Percentiles rank a stretch among this genome's conserved stretches.
phyloP scores from a whole-genome alignment of 2,113 vertebrate species.

The Cryptotis parvus region DNA sequence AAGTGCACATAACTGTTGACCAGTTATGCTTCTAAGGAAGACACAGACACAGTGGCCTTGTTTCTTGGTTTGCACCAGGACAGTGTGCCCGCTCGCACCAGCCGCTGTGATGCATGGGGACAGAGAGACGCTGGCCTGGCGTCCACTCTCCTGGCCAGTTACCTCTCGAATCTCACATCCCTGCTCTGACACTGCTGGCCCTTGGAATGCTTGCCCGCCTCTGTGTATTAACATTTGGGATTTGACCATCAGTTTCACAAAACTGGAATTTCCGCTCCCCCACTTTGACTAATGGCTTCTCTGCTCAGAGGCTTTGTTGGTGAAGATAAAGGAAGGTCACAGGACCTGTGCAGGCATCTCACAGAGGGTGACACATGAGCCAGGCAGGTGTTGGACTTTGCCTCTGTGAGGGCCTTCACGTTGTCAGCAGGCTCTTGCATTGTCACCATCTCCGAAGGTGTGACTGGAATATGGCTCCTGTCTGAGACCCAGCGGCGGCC shows the following conservation, averaged over 20 bases:
- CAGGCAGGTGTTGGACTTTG: no score
- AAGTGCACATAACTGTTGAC: not conserved
- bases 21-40: conserved; percentile 15
- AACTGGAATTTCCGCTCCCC: not conserved
- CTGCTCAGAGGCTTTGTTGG: conserved; percentile 13
- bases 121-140: not conserved
- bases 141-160: not conserved
- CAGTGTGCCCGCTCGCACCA: no score
- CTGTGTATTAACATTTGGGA: conserved; percentile 28
- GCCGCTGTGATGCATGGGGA: no score
- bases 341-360: not conserved
- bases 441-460: no score
- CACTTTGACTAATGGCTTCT: not conserved
- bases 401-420: no score
- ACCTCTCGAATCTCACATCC: not conserved
- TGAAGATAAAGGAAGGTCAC: not conserved
- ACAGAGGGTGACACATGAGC: not conserved
- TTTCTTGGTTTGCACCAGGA: not conserved
- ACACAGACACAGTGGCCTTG: not conserved
- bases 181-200: not conserved
- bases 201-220: not conserved
- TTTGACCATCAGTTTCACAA: not conserved
- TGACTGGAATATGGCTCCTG: no score
- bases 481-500: no score
- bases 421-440: no score